Evolutionary conservation across 2,888 invertebrate genomes (phyloP).

Genomic region (Lycaena phlaeas): DNA sequence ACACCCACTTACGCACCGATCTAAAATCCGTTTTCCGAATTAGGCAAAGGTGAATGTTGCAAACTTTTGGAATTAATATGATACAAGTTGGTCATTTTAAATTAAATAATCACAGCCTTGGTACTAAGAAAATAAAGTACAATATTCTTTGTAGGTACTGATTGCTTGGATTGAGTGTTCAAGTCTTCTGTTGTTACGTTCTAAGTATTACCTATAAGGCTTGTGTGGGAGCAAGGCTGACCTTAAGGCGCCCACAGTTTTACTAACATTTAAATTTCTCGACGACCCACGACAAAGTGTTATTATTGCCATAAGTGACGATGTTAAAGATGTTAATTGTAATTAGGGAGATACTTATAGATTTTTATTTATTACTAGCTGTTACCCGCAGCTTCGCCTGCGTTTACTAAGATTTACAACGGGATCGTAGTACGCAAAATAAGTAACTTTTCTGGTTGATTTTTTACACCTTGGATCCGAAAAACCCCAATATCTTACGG

Average conservation of each 20-base stretch:
- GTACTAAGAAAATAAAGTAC: constrained; percentile 18
- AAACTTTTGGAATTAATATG: constrained; percentile 34
- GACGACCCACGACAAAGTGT: constrained; percentile 48
- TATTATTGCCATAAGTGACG: constrained; percentile 43
- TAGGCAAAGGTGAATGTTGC: constrained; percentile 72
- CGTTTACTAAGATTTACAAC: too few species aligned
- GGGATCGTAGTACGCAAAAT: too few species aligned
- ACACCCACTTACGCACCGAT: constrained; percentile 56
- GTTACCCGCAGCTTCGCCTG: too few species aligned
- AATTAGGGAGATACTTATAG: too few species aligned
- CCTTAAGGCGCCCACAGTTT: constrained; percentile 67
- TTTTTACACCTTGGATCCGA: too few species aligned
- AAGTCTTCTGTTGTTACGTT: constrained; percentile 16
- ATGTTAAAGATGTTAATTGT: neutral
- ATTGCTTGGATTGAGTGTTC: constrained; percentile 23
- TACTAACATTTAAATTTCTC: constrained; percentile 64
- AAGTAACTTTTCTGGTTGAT: too few species aligned
- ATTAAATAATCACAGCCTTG: constrained; percentile 1
- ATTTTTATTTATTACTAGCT: too few species aligned
- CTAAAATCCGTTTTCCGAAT: constrained; percentile 70
- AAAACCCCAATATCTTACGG: too few species aligned
- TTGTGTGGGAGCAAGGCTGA: constrained; percentile 71
- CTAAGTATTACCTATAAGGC: constrained; percentile 57
- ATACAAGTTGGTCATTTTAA: neutral
- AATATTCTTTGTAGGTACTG: constrained; percentile 20